A percentile compares a stretch with the other conserved stretches of the same genome.
Conservation (phyloP, 2,797 vertebrate species). For the Huso huso region DNA sequence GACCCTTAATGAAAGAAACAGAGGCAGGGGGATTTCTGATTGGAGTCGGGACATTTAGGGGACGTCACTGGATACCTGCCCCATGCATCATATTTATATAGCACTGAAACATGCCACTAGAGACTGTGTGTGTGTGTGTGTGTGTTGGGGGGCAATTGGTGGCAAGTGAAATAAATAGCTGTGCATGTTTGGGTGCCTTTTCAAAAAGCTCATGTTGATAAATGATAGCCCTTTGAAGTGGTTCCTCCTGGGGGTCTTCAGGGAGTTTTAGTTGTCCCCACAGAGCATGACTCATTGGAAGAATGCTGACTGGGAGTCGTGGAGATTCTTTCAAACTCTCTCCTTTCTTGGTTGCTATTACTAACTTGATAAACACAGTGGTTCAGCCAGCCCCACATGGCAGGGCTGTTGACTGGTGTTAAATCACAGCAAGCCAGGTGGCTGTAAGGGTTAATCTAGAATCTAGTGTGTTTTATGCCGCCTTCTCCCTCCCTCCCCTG, state of each 20-base stretch:
- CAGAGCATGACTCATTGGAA: slow-evolving; percentile 16
- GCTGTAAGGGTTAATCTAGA: too few species aligned
- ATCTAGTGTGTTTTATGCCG: too few species aligned
- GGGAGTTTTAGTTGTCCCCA: not conserved
- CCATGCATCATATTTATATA: too few species aligned
- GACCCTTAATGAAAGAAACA: slow-evolving; percentile 7
- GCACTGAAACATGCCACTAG: not conserved
- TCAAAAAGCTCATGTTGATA: slow-evolving; percentile 16
- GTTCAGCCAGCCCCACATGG: too few species aligned
- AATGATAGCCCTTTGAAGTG: slow-evolving; percentile 19
- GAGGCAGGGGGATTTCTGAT: not conserved
- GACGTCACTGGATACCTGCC: too few species aligned
- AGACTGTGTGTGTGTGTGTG: slow-evolving; percentile 1
- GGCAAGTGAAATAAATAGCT: slow-evolving; percentile 1
- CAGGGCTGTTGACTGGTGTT: too few species aligned
- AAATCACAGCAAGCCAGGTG: too few species aligned
- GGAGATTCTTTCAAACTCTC: too few species aligned
- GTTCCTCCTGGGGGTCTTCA: slow-evolving; percentile 2
- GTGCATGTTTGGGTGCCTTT: not conserved
- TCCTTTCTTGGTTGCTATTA: too few species aligned
- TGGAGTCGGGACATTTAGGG: slow-evolving; percentile 3
- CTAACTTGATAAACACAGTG: too few species aligned
- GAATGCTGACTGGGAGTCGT: not conserved
- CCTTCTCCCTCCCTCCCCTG: too few species aligned
- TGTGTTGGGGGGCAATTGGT: slow-evolving; percentile 7